These are phyloP conservation scores for Sthenelais limicola DNA, from an alignment of 2,888 invertebrate genomes.

Conservation along the genomic window DNA sequence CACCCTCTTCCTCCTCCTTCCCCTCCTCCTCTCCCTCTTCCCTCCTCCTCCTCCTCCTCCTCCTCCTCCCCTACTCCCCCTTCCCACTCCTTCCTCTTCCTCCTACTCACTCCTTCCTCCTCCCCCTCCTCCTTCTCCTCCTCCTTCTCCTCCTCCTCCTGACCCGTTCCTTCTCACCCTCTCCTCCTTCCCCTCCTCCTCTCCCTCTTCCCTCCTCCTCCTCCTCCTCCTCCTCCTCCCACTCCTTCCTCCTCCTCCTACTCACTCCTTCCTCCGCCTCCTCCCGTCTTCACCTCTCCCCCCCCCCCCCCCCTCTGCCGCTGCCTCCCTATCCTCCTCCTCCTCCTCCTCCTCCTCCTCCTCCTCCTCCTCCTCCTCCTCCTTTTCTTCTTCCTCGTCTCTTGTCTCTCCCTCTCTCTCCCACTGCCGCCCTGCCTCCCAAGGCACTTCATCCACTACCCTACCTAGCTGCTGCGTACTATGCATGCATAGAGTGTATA, in stretches of 20 bases:
- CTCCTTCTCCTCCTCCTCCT: constrained; percentile 8
- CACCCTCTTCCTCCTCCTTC: not conserved
- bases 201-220: not conserved
- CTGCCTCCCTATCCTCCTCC: not conserved
- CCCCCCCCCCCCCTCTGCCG: not conserved
- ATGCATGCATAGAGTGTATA: too few relatives aligned
- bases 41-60: not conserved
- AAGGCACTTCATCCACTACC: not conserved
- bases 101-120: not conserved
- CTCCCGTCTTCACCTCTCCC: not conserved
- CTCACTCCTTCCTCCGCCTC: not conserved
- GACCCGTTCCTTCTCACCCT: not conserved
- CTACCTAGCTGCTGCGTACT: too few relatives aligned
- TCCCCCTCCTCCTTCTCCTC: not conserved
- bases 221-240: not conserved
- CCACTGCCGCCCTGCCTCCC: not conserved
- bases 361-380: not conserved
- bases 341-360: not conserved
- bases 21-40: not conserved
- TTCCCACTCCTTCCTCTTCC: not conserved
- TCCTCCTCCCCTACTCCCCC: not conserved
- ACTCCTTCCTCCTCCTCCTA: not conserved
- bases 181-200: not conserved
- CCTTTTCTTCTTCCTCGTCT: not conserved
- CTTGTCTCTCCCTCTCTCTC: not conserved